phyloP scores from a whole-genome alignment of 2,797 vertebrate genomes.

The Clarias pachynema region DNA sequence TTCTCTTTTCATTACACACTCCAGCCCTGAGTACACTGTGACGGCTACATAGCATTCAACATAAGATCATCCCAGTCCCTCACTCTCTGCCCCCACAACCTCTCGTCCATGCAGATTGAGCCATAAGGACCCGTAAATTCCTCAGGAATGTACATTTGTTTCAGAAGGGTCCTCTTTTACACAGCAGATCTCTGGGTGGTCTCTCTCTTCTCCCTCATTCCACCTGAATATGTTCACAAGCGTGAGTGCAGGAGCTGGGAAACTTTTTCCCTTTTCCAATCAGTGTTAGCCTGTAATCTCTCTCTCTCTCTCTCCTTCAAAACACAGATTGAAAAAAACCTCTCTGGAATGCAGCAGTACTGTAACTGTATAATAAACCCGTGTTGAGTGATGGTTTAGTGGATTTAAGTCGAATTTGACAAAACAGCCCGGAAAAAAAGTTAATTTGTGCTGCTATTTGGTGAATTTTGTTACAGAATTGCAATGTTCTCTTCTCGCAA shows the following conservation, averaged over 20 bases:
- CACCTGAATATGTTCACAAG: not conserved
- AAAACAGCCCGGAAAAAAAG: not conserved
- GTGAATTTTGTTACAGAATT: not conserved
- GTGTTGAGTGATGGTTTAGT: conserved; percentile 20
- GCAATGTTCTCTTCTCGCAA: not conserved
- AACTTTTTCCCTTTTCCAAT: conserved; percentile 2
- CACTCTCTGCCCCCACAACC: not conserved
- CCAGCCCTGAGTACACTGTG: not conserved
- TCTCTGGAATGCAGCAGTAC: conserved; percentile 34
- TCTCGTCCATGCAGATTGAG: conserved; percentile 2
- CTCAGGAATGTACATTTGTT: conserved; percentile 12
- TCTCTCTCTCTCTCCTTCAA: conserved; percentile 7
- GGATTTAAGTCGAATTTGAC: conserved; percentile 6
- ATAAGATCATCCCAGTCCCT: not conserved
- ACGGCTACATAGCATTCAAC: not conserved
- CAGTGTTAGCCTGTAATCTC: not conserved
- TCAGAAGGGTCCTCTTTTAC: conserved; percentile 6
- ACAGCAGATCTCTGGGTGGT: conserved; percentile 23
- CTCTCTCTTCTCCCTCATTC: not conserved
- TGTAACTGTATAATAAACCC: conserved; percentile 32
- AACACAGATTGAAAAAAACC: conserved; percentile 4
- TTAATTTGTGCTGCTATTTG: not conserved
- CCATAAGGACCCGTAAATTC: conserved; percentile 10
- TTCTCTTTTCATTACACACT: not conserved
- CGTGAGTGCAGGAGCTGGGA: not conserved